Evolutionary conservation across 2,113 vertebrate species (phyloP), one percentile per base, ranked within the genome.

Genomic region (Oreochromis spilurus): DNA sequence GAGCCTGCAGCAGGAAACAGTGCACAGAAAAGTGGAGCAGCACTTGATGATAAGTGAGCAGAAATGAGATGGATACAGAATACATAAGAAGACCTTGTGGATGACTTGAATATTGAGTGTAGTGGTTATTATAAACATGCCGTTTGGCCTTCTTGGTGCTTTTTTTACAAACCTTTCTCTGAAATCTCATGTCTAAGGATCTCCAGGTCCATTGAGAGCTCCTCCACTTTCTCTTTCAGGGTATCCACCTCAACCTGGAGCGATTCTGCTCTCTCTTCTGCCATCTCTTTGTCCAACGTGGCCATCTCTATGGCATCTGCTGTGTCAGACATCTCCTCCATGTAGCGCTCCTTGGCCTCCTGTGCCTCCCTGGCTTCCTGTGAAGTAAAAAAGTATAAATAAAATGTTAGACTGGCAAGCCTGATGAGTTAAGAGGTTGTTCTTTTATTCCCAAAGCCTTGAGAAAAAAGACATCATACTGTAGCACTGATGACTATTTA

Each of bases 271-370:
- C 98, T 92, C 92, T 99, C 98, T 43, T 99, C 99, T 0, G 98
- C 99, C 99, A 99, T 99, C 95, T 99, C 99, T 95, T 99, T 99
- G 95, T 99, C 99, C 94, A 99, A 96, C 0, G 99, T 99, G 40
- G 99, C 99, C 98, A 99, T 99, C 90, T 99, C 99, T 0, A 99
- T 98, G 31, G 98, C 98, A 0, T 99, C 99, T 0, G 98, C 98
- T 0, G 98, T 99, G 93, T 99, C 98, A 0, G 98, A 97, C 99
- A 99, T 99, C 96, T 99, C 99, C 88, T 99, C 99, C 98, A 99
- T 99, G 95, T 99, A 99, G 86, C 94, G 97, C 3, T 99, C 99
- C 92, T 98, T 98, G 6, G 97, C 97, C 85, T 99, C 99, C 84
- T 98, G 92, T 0, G 98, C 98, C 21, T 99, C 99, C n/a, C 94